Evolutionary conservation across 2,797 vertebrate genomes (phyloP), one percentile per base, ranked within the genome.

Genomic region (Chelon labrosus): DNA sequence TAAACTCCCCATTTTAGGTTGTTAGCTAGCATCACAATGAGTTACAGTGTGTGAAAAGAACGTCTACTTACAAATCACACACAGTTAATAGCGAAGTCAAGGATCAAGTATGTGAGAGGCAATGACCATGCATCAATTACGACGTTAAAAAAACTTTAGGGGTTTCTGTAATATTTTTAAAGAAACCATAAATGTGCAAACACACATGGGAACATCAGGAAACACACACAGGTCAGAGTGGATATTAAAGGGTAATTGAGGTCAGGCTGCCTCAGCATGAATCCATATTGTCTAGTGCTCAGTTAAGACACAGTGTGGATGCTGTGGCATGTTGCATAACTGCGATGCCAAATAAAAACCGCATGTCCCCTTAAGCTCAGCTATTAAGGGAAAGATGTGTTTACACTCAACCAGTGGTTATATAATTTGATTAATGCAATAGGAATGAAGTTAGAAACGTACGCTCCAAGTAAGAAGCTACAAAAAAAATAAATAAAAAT

Each of bases 221-320:
- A 73, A 66, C 19, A 66, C 49, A 61, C 39, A 39, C 4, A 42
- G 53, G 60, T 67, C 79, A 84, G 19, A 31, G 60, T 47, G 17
- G 25, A 53, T 14, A 25, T 22, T 22, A 10, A 62, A 65, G 74
- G 71, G 17, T 83, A 80, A 88, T 75, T 80, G 73, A 80, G 73
- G 75, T 73, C 67, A 58, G 2, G 22, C 17, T 44, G 22, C 50
- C 65, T 50, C 53, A 20, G 59, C 3, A 2, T 65, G 47, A 65
- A 83, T 82, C 75, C 57, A 72, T 72, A 71, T 42, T 49, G 19
- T 73, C 20, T 49, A 22, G 22, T 22, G 55, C 58, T 66, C 20
- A 42, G 70, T 73, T 67, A 72, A 65, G 50, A 67, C 73, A 64
- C 27, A 53, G 41, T 5, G 10, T 12, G 13, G 47, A 74, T 65